phyloP scores from a whole-genome alignment of 1,140 invertebrate genomes.

The Colletes gigas region DNA sequence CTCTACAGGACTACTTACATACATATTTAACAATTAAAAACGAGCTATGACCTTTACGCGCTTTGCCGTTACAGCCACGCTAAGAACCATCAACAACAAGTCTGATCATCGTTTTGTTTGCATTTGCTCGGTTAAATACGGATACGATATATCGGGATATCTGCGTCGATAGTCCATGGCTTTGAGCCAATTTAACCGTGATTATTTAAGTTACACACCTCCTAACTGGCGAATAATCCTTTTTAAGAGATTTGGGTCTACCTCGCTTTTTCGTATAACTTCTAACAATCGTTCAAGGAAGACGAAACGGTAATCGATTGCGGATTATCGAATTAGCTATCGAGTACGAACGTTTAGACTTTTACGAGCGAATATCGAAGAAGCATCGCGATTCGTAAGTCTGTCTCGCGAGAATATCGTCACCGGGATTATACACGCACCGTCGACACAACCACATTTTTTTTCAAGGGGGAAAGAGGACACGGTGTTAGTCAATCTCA shows the following conservation, averaged over 20 bases:
- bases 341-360: background rate
- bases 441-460: background rate
- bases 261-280: too few relatives aligned
- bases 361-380: background rate
- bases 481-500: conserved; percentile 41
- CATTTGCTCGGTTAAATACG: background rate
- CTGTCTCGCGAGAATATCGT: background rate
- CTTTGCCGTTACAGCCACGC: conserved; percentile 20
- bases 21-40: conserved; percentile 16
- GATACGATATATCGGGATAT: conserved; percentile 4
- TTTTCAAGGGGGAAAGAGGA: background rate
- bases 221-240: background rate
- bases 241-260: conserved; percentile 12
- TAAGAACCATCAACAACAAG: background rate
- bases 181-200: background rate
- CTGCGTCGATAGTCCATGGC: background rate
- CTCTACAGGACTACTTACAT: conserved; percentile 19
- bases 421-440: conserved; percentile 26
- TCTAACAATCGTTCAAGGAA: too few relatives aligned
- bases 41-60: conserved; percentile 8
- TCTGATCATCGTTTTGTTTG: background rate
- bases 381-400: background rate
- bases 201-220: conserved; percentile 27
- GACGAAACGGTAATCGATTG: background rate
- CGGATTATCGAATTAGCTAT: background rate